Evolutionary conservation across 2,113 vertebrate genomes (phyloP).

Genomic region (Mixornis gularis): DNA sequence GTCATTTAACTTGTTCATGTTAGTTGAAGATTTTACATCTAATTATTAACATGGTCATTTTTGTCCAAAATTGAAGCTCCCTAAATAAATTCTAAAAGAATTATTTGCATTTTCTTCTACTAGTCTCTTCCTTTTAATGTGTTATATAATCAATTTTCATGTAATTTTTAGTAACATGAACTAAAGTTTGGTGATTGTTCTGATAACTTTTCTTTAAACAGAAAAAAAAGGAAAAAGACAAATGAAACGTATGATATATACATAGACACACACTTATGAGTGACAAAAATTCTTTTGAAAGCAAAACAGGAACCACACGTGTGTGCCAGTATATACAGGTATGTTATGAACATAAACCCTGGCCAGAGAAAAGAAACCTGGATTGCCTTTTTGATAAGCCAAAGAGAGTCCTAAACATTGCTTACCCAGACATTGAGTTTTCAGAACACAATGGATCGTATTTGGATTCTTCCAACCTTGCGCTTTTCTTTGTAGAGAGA

Average conservation of each 20-base stretch:
- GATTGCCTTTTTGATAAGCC: constrained; percentile 23
- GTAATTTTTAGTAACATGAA: constrained; percentile 81
- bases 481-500: constrained; percentile 91
- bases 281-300: constrained; percentile 69
- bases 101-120: constrained; percentile 48
- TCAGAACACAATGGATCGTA: constrained; percentile 78
- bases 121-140: constrained; percentile 53
- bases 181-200: constrained; percentile 86
- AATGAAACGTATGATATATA: constrained; percentile 77
- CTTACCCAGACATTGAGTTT: constrained; percentile 87
- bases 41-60: constrained; percentile 48
- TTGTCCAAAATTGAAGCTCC: constrained; percentile 57
- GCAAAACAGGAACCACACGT: constrained; percentile 50
- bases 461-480: constrained; percentile 77
- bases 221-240: constrained; percentile 77
- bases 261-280: constrained; percentile 76
- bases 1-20: constrained; percentile 57
- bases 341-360: constrained; percentile 53
- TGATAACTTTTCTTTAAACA: constrained; percentile 86
- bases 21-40: constrained; percentile 52
- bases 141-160: constrained; percentile 60
- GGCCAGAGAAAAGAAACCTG: constrained; percentile 36
- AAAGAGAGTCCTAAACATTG: constrained; percentile 59
- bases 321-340: constrained; percentile 62
- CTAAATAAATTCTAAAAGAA: constrained; percentile 35